A percentile compares a stretch with the other conserved stretches of the same genome.
Evolutionary conservation across 2,113 vertebrate species (phyloP).

Genomic region (Sander vitreus): DNA sequence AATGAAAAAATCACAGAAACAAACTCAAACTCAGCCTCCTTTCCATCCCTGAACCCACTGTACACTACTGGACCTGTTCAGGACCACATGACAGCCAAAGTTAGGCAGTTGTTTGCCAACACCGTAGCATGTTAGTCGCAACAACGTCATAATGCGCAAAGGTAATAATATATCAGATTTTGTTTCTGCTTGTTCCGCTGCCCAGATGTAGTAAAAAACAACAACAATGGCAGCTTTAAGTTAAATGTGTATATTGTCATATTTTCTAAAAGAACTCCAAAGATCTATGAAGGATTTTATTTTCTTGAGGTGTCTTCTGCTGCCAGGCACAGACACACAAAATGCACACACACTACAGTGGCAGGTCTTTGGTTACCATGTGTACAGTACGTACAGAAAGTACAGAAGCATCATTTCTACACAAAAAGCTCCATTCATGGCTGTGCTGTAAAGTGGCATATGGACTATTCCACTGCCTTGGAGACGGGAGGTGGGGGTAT

Average conservation of each 20-base stretch:
- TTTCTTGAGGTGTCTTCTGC: not conserved
- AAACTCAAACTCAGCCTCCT: not conserved
- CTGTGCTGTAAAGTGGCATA: conserved; percentile 35
- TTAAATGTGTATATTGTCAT: too few species aligned
- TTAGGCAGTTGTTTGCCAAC: not conserved
- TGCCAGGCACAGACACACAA: not conserved
- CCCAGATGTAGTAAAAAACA: not conserved
- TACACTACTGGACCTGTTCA: not conserved
- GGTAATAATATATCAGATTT: not conserved
- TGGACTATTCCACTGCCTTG: conserved; percentile 46
- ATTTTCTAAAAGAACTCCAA: not conserved
- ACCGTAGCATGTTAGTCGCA: not conserved
- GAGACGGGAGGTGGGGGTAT: conserved; percentile 8
- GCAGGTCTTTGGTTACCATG: not conserved
- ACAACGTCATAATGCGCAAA: not conserved
- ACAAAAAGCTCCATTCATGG: conserved; percentile 63
- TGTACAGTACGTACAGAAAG: conserved; percentile 2
- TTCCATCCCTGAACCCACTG: not conserved
- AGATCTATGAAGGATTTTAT: not conserved
- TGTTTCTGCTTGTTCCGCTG: too few species aligned
- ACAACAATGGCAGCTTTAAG: too few species aligned
- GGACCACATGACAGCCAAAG: not conserved
- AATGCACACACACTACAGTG: not conserved
- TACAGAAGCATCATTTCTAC: not conserved
- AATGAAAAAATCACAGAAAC: too few species aligned